Conservation (phyloP, 2,113 vertebrate genomes). For the Nestor notabilis region DNA sequence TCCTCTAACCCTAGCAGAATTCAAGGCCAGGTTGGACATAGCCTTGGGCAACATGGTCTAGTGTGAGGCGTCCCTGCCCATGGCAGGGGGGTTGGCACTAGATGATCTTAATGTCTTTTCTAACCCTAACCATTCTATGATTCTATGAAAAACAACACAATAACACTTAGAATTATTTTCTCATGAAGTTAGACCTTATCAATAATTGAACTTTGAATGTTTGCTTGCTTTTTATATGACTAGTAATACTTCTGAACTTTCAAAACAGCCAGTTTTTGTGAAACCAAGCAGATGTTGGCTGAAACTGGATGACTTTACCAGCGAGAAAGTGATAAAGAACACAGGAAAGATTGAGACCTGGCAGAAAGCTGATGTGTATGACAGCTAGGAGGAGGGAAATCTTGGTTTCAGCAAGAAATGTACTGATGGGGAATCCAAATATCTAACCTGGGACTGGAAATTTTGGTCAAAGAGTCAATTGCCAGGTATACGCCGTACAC, state of each 20-base stretch:
- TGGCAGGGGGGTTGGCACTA: too few relatives aligned
- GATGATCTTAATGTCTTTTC: background rate
- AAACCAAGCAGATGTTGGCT: background rate
- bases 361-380: background rate
- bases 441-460: background rate
- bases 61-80: background rate
- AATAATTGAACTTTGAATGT: background rate
- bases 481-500: background rate
- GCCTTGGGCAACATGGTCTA: background rate
- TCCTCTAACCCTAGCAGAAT: background rate
- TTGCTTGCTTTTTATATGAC: background rate
- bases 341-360: rapidly evolving
- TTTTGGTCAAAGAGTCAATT: background rate
- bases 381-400: rapidly evolving
- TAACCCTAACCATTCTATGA: background rate
- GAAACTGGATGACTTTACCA: background rate
- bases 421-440: background rate
- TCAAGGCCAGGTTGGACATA: background rate
- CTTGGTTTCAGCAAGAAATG: background rate
- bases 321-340: background rate
- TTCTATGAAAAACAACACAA: background rate
- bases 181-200: background rate
- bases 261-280: background rate
- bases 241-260: background rate
- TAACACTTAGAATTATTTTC: background rate